These are phyloP conservation scores for Notolepis coatsorum DNA, from an alignment of 2,797 vertebrate species.

Conservation along the genomic window DNA sequence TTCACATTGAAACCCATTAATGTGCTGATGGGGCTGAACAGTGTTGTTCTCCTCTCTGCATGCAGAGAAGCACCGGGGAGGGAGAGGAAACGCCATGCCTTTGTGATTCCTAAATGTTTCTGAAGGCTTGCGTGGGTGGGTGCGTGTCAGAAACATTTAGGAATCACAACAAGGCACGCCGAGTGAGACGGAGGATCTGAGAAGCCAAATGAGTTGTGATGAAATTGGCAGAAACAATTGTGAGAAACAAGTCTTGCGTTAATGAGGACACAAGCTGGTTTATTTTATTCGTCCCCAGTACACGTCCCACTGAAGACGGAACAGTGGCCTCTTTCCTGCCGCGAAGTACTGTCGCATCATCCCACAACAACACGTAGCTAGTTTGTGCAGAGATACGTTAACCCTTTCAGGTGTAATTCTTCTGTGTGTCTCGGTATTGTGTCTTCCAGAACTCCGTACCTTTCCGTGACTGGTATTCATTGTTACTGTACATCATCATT, in stretches of 20 bases:
- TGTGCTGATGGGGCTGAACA: constrained; percentile 47
- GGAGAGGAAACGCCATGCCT: constrained; percentile 32
- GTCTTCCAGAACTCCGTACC: too few relatives aligned
- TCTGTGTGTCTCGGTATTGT: too few relatives aligned
- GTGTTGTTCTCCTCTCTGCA: constrained; percentile 11
- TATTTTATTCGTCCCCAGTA: constrained; percentile 30
- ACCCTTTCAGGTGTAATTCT: too few relatives aligned
- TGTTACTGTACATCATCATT: too few relatives aligned
- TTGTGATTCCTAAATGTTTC: constrained; percentile 20
- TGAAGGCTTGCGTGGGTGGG: constrained; percentile 41
- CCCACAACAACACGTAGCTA: too few relatives aligned
- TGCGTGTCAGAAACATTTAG: too few relatives aligned
- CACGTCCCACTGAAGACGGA: too few relatives aligned
- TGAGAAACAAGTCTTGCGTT: constrained; percentile 12
- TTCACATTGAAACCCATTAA: constrained; percentile 42
- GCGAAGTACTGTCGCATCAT: too few relatives aligned
- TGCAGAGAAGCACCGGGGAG: constrained; percentile 42
- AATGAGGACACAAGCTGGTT: constrained; percentile 27
- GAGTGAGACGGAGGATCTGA: constrained; percentile 5
- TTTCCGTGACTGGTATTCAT: too few relatives aligned
- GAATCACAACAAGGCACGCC: too few relatives aligned
- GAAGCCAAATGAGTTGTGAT: constrained; percentile 56
- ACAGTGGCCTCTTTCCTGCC: too few relatives aligned
- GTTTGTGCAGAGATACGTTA: too few relatives aligned
- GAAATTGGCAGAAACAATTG: constrained; percentile 53